A percentile compares a stretch with the other conserved stretches of the same genome.
Conservation (phyloP, 1,140 invertebrate species). For the Bombus superbus region DNA sequence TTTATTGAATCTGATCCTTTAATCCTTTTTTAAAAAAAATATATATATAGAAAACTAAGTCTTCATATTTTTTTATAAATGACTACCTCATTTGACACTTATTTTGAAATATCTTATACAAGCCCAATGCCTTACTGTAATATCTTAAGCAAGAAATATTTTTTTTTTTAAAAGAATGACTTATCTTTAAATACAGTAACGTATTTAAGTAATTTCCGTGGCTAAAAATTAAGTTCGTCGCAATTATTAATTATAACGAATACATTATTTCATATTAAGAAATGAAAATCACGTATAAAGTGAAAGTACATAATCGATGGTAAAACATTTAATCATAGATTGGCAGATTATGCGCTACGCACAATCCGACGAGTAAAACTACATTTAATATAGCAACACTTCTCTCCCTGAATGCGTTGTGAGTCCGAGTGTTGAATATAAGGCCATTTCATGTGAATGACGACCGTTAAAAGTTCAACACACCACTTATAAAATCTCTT, state of each 20-base stretch:
- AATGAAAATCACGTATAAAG: slow-evolving; percentile 22
- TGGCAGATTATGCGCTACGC: slow-evolving; percentile 43
- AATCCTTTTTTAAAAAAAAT: neutral
- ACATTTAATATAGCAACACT: slow-evolving; percentile 48
- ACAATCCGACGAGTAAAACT: slow-evolving; percentile 44
- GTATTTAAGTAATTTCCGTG: neutral
- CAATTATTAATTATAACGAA: neutral
- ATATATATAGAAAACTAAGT: neutral
- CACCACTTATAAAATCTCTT: slow-evolving; percentile 62
- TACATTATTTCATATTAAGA: neutral
- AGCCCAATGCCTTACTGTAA: neutral
- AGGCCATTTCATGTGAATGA: slow-evolving; percentile 59
- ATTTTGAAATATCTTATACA: neutral
- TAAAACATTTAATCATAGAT: slow-evolving; percentile 31
- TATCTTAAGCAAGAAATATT: neutral
- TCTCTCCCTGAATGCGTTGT: slow-evolving; percentile 47
- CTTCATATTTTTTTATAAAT: neutral
- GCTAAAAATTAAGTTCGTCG: neutral
- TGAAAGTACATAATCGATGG: slow-evolving; percentile 33
- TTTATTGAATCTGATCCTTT: neutral
- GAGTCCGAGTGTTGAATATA: slow-evolving; percentile 59
- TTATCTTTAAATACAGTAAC: neutral
- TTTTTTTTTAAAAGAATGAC: neutral
- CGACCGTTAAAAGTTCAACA: slow-evolving; percentile 59
- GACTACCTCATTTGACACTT: slow-evolving; percentile 2